Percentiles rank a stretch among this genome's conserved stretches.
phyloP scores from a whole-genome alignment of 2,797 vertebrate species.

The Bovichtus variegatus region DNA sequence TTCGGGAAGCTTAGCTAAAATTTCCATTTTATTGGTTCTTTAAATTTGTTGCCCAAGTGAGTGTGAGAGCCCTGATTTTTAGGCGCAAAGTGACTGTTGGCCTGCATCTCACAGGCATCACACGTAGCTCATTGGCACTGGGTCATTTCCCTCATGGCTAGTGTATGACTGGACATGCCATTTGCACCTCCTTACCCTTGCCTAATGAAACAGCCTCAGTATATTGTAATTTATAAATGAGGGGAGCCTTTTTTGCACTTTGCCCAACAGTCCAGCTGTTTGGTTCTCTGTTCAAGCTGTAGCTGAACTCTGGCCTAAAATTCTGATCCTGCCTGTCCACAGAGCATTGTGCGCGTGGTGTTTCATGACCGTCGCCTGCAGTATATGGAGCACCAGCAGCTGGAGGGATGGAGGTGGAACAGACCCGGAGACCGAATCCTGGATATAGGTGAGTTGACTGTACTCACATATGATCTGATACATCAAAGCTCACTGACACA shows the following conservation, averaged over 20 bases:
- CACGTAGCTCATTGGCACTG: background rate
- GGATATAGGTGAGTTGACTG: conserved; percentile 89
- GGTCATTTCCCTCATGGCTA: background rate
- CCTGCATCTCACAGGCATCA: background rate
- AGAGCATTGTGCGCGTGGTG: conserved; percentile 94
- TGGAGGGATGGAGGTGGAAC: conserved; percentile 96
- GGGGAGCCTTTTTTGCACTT: conserved; percentile 25
- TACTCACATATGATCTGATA: background rate
- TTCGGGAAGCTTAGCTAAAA: background rate
- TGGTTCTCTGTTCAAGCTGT: background rate
- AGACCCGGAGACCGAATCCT: conserved; percentile 94
- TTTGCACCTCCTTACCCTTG: background rate
- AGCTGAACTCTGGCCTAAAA: conserved; percentile 15
- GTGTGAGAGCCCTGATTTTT: conserved; percentile 11
- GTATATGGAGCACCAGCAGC: conserved; percentile 94
- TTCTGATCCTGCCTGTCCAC: conserved; percentile 49
- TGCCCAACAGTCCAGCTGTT: conserved; percentile 39
- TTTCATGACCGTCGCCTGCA: conserved; percentile 95
- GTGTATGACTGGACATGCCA: conserved; percentile 18
- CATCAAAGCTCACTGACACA: background rate
- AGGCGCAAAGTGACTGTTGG: background rate
- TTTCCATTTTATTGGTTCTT: background rate
- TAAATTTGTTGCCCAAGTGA: background rate
- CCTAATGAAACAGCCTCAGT: conserved; percentile 7
- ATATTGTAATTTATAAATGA: conserved; percentile 3